Percentiles rank a stretch among this genome's conserved stretches.
Conservation (phyloP, 2,113 vertebrate genomes). For the Cephalopholis sonnerati region DNA sequence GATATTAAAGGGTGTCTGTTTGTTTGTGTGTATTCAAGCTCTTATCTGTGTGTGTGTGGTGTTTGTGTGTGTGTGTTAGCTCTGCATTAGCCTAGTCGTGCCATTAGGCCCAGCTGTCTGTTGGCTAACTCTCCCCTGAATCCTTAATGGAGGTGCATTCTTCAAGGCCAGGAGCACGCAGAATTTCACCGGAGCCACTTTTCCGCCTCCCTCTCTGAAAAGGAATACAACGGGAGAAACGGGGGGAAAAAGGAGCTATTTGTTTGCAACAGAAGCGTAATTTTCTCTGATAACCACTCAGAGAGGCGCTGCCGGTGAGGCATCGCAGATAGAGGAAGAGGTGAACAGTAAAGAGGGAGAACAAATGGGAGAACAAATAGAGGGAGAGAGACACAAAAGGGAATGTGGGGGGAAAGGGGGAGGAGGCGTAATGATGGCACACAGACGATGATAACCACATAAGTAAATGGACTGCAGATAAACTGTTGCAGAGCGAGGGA, state of each 20-base stretch:
- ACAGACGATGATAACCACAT: slow-evolving; percentile 16
- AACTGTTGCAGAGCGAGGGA: slow-evolving; percentile 31
- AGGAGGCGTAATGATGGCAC: slow-evolving; percentile 27
- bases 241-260: slow-evolving; percentile 29
- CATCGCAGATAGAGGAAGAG: slow-evolving; percentile 35
- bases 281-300: slow-evolving; percentile 66
- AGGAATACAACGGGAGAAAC: slow-evolving; percentile 26
- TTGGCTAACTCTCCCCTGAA: slow-evolving; percentile 63
- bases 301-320: slow-evolving; percentile 23
- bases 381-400: slow-evolving; percentile 30
- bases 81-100: slow-evolving; percentile 46
- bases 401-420: not conserved
- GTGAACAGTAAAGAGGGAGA: slow-evolving; percentile 37
- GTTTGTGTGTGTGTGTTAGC: slow-evolving; percentile 19
- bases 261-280: slow-evolving; percentile 54
- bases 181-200: slow-evolving; percentile 46
- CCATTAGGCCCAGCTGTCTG: slow-evolving; percentile 70
- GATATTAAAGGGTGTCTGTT: slow-evolving; percentile 30
- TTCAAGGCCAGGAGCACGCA: slow-evolving; percentile 47
- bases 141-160: slow-evolving; percentile 72
- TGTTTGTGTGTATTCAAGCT: slow-evolving; percentile 19
- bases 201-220: slow-evolving; percentile 28
- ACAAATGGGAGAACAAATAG: slow-evolving; percentile 61
- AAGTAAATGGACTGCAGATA: slow-evolving; percentile 51
- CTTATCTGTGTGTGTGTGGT: slow-evolving; percentile 25